A percentile compares a stretch with the other conserved stretches of the same genome.
These are phyloP conservation scores for Tyto alba DNA, from an alignment of 2,113 vertebrate genomes.

Conservation along the genomic window DNA sequence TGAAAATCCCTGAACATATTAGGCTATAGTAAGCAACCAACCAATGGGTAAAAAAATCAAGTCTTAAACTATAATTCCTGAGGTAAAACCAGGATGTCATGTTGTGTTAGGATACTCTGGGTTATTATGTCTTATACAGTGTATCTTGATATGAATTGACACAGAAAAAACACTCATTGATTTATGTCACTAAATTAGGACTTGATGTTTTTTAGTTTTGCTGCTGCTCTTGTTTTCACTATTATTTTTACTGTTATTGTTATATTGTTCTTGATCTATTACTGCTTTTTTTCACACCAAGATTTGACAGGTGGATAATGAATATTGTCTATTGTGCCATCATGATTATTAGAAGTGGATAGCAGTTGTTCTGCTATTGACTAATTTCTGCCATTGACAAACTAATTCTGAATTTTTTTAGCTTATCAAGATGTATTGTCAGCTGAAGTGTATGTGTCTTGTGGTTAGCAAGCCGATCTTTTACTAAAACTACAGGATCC, in stretches of 20 bases:
- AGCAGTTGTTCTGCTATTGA: conserved; percentile 66
- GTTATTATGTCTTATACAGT: conserved; percentile 50
- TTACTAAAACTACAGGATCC: background rate
- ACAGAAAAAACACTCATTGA: conserved; percentile 66
- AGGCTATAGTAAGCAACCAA: background rate
- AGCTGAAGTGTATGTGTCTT: background rate
- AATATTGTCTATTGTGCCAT: conserved; percentile 70
- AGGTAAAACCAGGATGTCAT: conserved; percentile 53
- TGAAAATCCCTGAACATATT: background rate
- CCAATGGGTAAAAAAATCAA: background rate
- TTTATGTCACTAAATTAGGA: conserved; percentile 70
- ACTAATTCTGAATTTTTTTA: conserved; percentile 53
- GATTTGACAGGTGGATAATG: conserved; percentile 69
- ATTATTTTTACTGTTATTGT: conserved; percentile 6
- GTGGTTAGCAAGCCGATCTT: background rate
- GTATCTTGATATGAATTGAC: conserved; percentile 70
- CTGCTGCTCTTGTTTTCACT: background rate
- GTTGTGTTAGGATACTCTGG: conserved; percentile 46
- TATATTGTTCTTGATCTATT: conserved; percentile 56
- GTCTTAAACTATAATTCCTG: conserved; percentile 40
- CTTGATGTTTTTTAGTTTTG: background rate
- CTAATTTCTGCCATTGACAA: conserved; percentile 64
- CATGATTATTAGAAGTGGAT: conserved; percentile 52
- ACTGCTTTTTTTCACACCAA: conserved; percentile 61
- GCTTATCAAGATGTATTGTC: conserved; percentile 53